These are phyloP conservation scores for Bombus difficillimus DNA, from an alignment of 1,140 invertebrate genomes.

Conservation along the genomic window DNA sequence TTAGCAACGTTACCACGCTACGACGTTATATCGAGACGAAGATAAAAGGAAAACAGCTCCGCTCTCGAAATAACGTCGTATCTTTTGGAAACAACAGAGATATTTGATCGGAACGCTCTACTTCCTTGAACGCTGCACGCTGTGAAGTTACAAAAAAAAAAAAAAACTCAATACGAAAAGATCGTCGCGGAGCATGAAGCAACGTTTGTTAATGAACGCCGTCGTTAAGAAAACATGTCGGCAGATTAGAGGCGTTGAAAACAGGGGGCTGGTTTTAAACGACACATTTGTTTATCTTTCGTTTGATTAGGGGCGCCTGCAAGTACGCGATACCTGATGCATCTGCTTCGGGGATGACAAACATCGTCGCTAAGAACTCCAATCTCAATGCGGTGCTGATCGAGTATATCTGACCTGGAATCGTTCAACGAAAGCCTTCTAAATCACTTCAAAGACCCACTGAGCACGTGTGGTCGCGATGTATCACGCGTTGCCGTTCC, in stretches of 20 bases:
- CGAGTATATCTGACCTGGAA: slow-evolving; percentile 87
- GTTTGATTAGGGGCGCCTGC: slow-evolving; percentile 59
- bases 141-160: neutral
- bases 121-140: neutral
- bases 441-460: slow-evolving; percentile 45
- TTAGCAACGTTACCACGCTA: no score
- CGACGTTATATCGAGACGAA: no score
- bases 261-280: slow-evolving; percentile 11
- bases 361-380: slow-evolving; percentile 58
- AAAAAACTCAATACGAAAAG: neutral
- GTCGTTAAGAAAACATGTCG: slow-evolving; percentile 52
- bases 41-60: no score
- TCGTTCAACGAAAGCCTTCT: slow-evolving; percentile 68
- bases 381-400: slow-evolving; percentile 70
- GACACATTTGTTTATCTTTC: slow-evolving; percentile 5
- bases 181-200: slow-evolving; percentile 51
- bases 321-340: slow-evolving; percentile 66
- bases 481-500: slow-evolving; percentile 11
- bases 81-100: neutral
- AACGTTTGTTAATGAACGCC: slow-evolving; percentile 68
- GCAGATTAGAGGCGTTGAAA: slow-evolving; percentile 49
- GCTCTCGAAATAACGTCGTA: neutral
- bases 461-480: neutral
- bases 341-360: slow-evolving; percentile 52
- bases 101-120: neutral